phyloP scores from a whole-genome alignment of 2,888 invertebrate species.

The Eupithecia inturbata region DNA sequence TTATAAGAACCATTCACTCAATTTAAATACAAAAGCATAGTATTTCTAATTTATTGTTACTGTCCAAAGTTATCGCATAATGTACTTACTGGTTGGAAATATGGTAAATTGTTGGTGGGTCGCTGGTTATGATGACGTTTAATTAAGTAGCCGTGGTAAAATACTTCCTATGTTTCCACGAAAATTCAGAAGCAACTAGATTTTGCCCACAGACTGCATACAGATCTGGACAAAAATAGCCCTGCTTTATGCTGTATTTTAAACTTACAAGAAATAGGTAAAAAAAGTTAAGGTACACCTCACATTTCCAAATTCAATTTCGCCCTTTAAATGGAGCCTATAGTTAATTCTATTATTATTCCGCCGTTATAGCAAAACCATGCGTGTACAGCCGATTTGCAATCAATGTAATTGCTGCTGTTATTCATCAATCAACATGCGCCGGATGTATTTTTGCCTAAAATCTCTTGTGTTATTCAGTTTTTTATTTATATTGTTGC shows the following conservation, averaged over 20 bases:
- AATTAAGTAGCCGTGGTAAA: background rate
- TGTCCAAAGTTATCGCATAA: constrained; percentile 45
- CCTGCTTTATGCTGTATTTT: background rate
- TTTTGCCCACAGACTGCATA: background rate
- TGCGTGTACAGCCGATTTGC: background rate
- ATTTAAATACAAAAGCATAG: constrained; percentile 72
- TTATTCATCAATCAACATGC: background rate
- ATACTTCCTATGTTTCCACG: background rate
- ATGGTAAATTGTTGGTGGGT: background rate
- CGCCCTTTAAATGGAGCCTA: too few species aligned
- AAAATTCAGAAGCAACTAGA: background rate
- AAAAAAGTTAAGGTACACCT: background rate
- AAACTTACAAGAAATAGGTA: too few species aligned
- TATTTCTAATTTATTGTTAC: constrained; percentile 38
- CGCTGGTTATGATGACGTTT: background rate
- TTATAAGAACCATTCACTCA: constrained; percentile 56
- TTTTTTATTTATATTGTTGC: background rate
- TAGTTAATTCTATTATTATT: background rate
- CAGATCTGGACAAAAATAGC: background rate
- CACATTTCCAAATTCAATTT: too few species aligned
- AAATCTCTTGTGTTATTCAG: background rate
- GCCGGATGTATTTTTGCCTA: background rate
- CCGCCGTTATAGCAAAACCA: background rate
- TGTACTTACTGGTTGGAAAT: background rate
- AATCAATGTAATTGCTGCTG: background rate